Evolutionary conservation across 1,140 invertebrate genomes (phyloP).

Genomic region (Penaeus vannamei): DNA sequence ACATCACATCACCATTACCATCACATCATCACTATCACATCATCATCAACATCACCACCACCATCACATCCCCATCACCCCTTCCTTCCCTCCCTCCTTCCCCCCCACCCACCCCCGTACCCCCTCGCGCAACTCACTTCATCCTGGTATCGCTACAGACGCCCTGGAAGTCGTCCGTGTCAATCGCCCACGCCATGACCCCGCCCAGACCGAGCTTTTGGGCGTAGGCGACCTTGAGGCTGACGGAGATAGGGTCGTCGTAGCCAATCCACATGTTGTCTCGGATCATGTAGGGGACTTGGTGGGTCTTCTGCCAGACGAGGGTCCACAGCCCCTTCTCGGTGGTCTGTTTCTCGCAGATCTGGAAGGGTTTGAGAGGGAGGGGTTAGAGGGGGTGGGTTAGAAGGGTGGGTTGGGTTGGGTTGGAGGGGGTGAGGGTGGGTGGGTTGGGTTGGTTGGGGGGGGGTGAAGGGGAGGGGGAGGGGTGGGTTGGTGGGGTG

Average conservation of each 20-base stretch:
- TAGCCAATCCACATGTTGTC: constrained; percentile 75
- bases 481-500: too few species aligned
- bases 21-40: too few species aligned
- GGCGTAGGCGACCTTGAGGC: constrained; percentile 73
- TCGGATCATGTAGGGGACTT: constrained; percentile 72
- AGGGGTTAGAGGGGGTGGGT: not conserved
- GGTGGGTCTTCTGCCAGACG: constrained; percentile 72
- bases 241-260: constrained; percentile 70
- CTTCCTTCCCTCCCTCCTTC: too few species aligned
- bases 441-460: too few species aligned
- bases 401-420: too few species aligned
- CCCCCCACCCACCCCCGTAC: too few species aligned
- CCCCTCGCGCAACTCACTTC: not conserved
- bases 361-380: constrained; percentile 58
- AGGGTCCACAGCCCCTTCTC: constrained; percentile 67
- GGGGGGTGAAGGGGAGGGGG: too few species aligned
- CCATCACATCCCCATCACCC: too few species aligned
- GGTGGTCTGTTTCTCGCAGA: constrained; percentile 69
- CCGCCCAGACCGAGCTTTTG: constrained; percentile 76
- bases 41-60: too few species aligned
- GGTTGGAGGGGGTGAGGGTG: too few species aligned
- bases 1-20: too few species aligned
- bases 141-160: constrained; percentile 72
- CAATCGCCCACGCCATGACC: constrained; percentile 82
- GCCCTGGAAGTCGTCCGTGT: constrained; percentile 81